Conservation (phyloP, 2,888 invertebrate genomes). For the Pammene fasciana region DNA sequence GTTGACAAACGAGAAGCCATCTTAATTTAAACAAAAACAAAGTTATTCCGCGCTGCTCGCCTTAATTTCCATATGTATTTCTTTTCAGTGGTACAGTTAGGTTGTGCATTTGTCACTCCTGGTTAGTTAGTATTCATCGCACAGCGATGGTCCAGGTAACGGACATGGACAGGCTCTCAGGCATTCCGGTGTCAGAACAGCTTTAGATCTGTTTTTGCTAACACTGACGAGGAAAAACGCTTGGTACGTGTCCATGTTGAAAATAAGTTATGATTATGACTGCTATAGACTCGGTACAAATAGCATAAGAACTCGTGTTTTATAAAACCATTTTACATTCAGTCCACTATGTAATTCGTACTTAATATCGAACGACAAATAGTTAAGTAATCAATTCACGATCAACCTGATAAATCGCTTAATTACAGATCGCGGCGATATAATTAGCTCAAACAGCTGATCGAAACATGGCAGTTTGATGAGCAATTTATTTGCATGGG, state of each 20-base stretch:
- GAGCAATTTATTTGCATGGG: conserved; percentile 34
- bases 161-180: conserved; percentile 2
- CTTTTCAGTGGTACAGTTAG: conserved; percentile 8
- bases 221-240: conserved; percentile 1
- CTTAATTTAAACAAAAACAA: neutral
- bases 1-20: conserved; percentile 3
- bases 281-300: no score
- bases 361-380: neutral
- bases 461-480: conserved; percentile 18
- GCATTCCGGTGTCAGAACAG: conserved; percentile 10
- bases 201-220: neutral
- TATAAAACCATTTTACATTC: no score
- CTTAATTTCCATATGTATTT: conserved; percentile 4
- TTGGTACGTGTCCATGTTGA: neutral
- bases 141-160: conserved; percentile 9
- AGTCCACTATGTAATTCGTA: no score
- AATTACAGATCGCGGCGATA: conserved; percentile 19
- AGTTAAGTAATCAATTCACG: neutral
- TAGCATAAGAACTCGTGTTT: neutral
- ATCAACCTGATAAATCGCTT: conserved; percentile 17
- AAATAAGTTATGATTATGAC: conserved; percentile 4
- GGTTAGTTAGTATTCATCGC: conserved; percentile 6
- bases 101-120: neutral
- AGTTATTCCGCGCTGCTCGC: neutral
- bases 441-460: conserved; percentile 29